A percentile compares a stretch with the other conserved stretches of the same genome.
Evolutionary conservation across 2,888 invertebrate species (phyloP).

Genomic region (Drosophila neonasuta): DNA sequence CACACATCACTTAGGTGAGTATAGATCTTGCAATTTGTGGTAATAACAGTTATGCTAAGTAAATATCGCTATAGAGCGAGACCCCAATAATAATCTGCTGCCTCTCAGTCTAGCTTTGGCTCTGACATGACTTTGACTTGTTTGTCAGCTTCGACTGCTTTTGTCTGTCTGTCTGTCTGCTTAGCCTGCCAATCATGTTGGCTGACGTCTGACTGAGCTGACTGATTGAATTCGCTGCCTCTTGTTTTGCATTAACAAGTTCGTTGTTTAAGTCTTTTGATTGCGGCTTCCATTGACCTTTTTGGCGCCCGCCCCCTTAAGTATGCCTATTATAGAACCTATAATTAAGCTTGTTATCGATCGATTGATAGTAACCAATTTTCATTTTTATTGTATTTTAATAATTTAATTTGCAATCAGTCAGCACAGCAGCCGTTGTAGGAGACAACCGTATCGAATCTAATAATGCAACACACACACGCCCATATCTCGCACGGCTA

Average conservation of each 20-base stretch:
- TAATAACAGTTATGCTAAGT: constrained; percentile 33
- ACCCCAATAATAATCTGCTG: constrained; percentile 26
- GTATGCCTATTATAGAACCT: constrained; percentile 18
- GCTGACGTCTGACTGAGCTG: constrained; percentile 1
- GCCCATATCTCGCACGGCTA: constrained; percentile 36
- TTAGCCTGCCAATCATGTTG: neutral
- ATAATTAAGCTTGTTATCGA: constrained; percentile 33
- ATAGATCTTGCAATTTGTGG: constrained; percentile 23
- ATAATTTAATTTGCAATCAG: constrained; percentile 16
- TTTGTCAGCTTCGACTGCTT: neutral
- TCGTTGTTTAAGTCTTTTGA: constrained; percentile 48
- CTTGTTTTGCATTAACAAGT: constrained; percentile 37
- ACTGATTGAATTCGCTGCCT: constrained; percentile 1
- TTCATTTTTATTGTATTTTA: constrained; percentile 2
- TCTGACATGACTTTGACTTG: constrained; percentile 40
- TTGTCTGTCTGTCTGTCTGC: neutral
- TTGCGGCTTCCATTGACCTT: constrained; percentile 54
- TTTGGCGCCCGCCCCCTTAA: constrained; percentile 28
- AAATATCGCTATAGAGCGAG: constrained; percentile 20
- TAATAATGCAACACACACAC: constrained; percentile 16
- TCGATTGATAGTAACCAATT: constrained; percentile 20
- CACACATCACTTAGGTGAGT: neutral
- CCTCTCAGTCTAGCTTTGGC: constrained; percentile 29
- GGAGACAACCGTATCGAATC: constrained; percentile 18
- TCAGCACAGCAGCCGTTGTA: constrained; percentile 9